Conservation (phyloP, 2,888 invertebrate species). For the Gari tellinella region DNA sequence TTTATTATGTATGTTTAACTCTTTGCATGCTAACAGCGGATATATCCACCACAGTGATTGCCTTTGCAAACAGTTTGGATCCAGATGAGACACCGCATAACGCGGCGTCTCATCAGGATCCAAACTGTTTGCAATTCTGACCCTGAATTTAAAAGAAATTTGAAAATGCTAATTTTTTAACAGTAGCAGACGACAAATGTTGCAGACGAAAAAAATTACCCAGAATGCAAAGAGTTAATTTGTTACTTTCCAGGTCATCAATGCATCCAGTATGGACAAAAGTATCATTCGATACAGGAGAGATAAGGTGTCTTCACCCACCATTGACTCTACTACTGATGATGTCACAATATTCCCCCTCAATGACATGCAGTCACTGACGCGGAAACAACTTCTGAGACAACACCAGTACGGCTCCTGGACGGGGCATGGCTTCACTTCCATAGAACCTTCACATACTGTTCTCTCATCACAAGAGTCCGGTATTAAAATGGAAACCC, state of each 20-base stretch:
- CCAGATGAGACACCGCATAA: no score
- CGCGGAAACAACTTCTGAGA: not conserved
- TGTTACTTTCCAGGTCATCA: constrained; percentile 16
- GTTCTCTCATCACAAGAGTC: constrained; percentile 32
- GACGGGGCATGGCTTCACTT: constrained; percentile 40
- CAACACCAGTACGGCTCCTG: constrained; percentile 7
- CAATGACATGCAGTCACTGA: not conserved
- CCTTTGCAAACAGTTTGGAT: no score
- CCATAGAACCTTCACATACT: constrained; percentile 35
- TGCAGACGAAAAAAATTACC: no score
- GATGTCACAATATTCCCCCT: constrained; percentile 21
- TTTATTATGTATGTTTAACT: no score
- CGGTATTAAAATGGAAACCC: constrained; percentile 44
- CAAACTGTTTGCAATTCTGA: no score
- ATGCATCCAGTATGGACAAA: constrained; percentile 12
- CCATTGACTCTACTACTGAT: constrained; percentile 73
- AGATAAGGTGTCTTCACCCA: constrained; percentile 74
- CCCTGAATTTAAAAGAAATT: no score
- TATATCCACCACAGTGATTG: no score
- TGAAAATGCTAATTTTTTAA: no score
- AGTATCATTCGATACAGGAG: constrained; percentile 25
- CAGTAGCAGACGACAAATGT: no score
- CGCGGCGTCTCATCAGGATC: no score
- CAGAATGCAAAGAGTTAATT: not conserved
- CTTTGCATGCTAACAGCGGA: no score